Conservation (phyloP, 2,797 vertebrate species). For the Siniperca scherzeri region DNA sequence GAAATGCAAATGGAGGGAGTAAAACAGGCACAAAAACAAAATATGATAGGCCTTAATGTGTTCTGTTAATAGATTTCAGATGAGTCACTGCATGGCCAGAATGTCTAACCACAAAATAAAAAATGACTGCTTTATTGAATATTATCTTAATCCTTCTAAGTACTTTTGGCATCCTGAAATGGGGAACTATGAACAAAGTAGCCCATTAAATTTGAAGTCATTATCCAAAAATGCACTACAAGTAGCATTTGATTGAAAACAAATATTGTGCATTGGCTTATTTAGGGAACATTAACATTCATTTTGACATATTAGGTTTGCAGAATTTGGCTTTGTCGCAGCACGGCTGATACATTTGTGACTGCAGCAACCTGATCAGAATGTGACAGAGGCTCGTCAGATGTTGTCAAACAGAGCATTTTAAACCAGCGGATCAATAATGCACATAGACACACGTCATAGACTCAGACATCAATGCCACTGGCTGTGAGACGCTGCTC, state of each 20-base stretch:
- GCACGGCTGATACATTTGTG: constrained; percentile 9
- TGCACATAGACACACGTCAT: constrained; percentile 38
- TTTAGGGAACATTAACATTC: constrained; percentile 5
- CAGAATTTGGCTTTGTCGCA: constrained; percentile 9
- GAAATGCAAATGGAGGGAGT: constrained; percentile 8
- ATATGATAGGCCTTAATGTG: constrained; percentile 23
- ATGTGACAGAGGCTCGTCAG: constrained; percentile 19
- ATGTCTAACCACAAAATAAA: constrained; percentile 35
- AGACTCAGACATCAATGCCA: constrained; percentile 43
- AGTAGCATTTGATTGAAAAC: constrained; percentile 20
- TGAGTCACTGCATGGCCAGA: constrained; percentile 39
- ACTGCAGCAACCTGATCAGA: constrained; percentile 14
- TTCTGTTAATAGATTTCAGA: constrained; percentile 40
- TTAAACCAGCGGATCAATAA: constrained; percentile 53
- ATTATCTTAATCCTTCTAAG: constrained; percentile 55
- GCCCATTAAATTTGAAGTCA: constrained; percentile 33
- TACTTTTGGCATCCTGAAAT: constrained; percentile 41
- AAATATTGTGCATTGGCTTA: constrained; percentile 3
- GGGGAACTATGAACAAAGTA: constrained; percentile 42
- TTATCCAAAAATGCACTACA: constrained; percentile 23
- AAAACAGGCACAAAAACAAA: constrained; percentile 27
- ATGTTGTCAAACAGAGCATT: constrained; percentile 31
- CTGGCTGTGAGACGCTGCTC: constrained; percentile 43
- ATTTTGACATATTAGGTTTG: background rate
- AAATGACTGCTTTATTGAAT: constrained; percentile 46